phyloP scores from a whole-genome alignment of 2,113 vertebrate genomes.

The Caranx ignobilis region DNA sequence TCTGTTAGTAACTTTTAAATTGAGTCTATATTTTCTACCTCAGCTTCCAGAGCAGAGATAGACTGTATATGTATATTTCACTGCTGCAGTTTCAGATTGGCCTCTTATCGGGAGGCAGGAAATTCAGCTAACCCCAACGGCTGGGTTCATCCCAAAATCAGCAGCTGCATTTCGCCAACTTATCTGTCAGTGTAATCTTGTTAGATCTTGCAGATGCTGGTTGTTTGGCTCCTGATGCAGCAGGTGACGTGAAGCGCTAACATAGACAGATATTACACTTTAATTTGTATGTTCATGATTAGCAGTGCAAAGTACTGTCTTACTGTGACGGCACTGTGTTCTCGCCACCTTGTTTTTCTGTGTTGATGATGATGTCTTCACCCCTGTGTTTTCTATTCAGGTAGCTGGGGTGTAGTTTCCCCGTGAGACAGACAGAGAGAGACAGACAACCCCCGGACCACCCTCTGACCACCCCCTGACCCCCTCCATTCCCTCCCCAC shows the following conservation, averaged over 20 bases:
- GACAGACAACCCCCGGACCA: conserved; percentile 75
- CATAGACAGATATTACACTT: neutral
- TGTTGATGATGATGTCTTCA: conserved; percentile 48
- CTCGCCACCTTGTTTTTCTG: conserved; percentile 23
- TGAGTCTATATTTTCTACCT: neutral
- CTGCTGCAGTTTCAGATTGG: conserved; percentile 1
- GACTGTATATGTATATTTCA: neutral
- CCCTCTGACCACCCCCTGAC: conserved; percentile 35
- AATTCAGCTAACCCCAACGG: conserved; percentile 1
- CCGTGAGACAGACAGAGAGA: conserved; percentile 80
- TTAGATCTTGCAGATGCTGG: neutral
- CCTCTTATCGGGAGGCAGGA: conserved; percentile 19
- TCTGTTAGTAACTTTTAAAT: neutral
- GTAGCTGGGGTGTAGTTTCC: conserved; percentile 82
- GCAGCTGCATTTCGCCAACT: conserved; percentile 4
- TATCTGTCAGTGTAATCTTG: neutral
- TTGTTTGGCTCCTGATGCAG: neutral
- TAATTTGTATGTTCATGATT: neutral
- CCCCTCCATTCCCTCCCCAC: conserved; percentile 57
- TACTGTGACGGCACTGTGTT: conserved; percentile 18
- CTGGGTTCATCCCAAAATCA: conserved; percentile 1
- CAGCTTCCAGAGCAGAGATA: neutral
- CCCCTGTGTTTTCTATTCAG: conserved; percentile 76
- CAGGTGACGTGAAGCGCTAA: neutral
- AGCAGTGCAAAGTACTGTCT: neutral